Percentiles rank a stretch among this genome's conserved stretches.
Conservation (phyloP, 2,888 invertebrate species). For the Lepetodrilus schrolli region DNA sequence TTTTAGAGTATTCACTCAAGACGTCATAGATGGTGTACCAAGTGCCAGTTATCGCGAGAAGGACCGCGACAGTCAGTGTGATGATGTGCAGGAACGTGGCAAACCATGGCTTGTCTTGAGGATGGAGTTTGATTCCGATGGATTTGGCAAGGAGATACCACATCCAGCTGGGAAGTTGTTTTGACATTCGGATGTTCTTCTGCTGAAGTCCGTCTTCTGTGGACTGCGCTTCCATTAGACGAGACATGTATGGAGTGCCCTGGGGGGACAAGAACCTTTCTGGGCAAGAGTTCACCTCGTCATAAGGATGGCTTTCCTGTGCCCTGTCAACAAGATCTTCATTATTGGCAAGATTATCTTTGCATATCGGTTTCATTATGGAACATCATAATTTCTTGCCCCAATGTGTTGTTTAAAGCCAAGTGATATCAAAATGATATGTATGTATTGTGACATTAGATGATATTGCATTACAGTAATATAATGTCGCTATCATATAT, state of each 20-base stretch:
- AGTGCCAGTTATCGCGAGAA: constrained; percentile 64
- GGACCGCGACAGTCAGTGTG: constrained; percentile 63
- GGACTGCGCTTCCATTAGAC: constrained; percentile 8
- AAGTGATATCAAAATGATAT: no score
- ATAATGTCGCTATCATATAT: no score
- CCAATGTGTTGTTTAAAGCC: no score
- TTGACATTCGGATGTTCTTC: constrained; percentile 59
- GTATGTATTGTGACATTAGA: no score
- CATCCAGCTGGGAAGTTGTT: constrained; percentile 69
- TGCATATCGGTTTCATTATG: no score
- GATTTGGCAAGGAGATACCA: constrained; percentile 70
- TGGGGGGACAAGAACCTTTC: constrained; percentile 27
- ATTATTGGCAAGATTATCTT: neutral
- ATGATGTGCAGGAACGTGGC: constrained; percentile 68
- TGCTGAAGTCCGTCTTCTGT: constrained; percentile 33
- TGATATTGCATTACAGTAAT: no score
- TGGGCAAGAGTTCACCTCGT: neutral
- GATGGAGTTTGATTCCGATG: constrained; percentile 66
- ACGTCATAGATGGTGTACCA: constrained; percentile 72
- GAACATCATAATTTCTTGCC: no score
- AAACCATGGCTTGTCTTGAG: constrained; percentile 58
- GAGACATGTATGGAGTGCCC: constrained; percentile 29
- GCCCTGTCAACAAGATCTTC: neutral
- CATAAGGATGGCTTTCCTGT: neutral
- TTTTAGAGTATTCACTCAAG: constrained; percentile 64